Base-by-base conservation (phyloP, 2,797 vertebrate species). In the Megaceryle alcyon region DNA sequence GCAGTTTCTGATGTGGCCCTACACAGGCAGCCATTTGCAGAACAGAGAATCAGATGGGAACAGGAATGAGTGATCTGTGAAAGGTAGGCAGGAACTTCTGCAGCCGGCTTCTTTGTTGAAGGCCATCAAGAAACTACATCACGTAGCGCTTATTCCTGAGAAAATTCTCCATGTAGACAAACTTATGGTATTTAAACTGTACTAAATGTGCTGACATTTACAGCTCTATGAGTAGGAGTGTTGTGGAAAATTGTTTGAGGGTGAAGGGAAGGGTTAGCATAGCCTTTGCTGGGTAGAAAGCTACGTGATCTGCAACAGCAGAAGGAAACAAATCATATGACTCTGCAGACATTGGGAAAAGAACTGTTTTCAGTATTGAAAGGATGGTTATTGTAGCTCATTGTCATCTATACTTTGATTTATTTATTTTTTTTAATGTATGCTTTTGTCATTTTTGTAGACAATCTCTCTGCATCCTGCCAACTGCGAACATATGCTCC, bases 121-220 rank as follows among this genome's bases (percentile, higher is more conserved):
- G 61, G 28, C 56, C 16, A 37, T 91, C 37, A 59, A 54, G 80
- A 68, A 94, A 39, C 59, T 48, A 9, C 33, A 37, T 39, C 53
- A 46, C 0, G 0, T 41, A 28, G 29, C 60, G 7, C 68, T 69
- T 88, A 53, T 26, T 95, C 64, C 73, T 92, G 61, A 86, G 59
- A 68, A 69, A 73, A 21, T 84, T 95, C 54, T 87, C 72, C 57
- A 37, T 61, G 14, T 65, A 95, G 75, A 91, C 49, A 51, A 61
- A 78, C 33, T 63, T 85, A 43, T 1, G 21, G 8, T 92, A 70
- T 94, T 96, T 81, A 91, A 89, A 82, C 31, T 64, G 7, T 44
- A 70, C 73, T 72, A 78, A 73, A 44, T 96, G 64, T 92, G 71
- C 75, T 96, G 96, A 80, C 93, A 91, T 95, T 95, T 94, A 79